Evolutionary conservation across 2,797 vertebrate species (phyloP), one percentile per base, ranked within the genome.

Genomic region (Argya squamiceps): DNA sequence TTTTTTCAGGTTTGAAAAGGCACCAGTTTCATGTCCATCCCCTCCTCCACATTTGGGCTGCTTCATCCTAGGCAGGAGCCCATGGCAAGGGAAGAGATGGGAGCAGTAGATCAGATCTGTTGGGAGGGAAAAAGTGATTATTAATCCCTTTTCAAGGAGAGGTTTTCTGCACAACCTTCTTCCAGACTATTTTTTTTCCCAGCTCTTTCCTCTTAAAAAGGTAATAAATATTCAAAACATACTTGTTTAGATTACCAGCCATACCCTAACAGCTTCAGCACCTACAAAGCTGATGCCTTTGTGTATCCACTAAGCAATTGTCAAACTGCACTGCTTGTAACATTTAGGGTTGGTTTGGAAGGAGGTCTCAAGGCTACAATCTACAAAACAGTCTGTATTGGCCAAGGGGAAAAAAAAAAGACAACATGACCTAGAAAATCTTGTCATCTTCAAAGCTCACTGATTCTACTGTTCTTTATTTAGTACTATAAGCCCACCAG

Each of bases 181-280:
- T 60, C 53, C 79, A 95, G 64, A 59, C 21, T 79, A 3, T 9
- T 74, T 81, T 74, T 81, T 71, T 5, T 1, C 52, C 62, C 41
- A 64, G 56, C 49, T 91, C 30, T 29, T 85, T 89, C 69, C 22
- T 77, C 62, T 85, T 85, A 36, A 89, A 94, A 79, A 85, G 71
- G 21, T 78, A 94, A 94, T 94, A 94, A 95, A 94, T 94, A 97
- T 93, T 95, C 96, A 93, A 88, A 92, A 58, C 37, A 26, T 64
- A 62, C 76, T 93, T 75, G 62, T 58, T 85, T 52, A 85, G 24
- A 73, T 93, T 88, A 84, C 62, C 69, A 84, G 69, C 60, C 68
- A 37, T 74, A 47, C 23, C 47, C 53, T 64, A 93, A 71, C 22
- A 90, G 63, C 60, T 84, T 93, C 91, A 91, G 27, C 88, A 96